A percentile compares a stretch with the other conserved stretches of the same genome.
Conservation (phyloP, 2,797 vertebrate genomes). For the Eleutherodactylus coqui region DNA sequence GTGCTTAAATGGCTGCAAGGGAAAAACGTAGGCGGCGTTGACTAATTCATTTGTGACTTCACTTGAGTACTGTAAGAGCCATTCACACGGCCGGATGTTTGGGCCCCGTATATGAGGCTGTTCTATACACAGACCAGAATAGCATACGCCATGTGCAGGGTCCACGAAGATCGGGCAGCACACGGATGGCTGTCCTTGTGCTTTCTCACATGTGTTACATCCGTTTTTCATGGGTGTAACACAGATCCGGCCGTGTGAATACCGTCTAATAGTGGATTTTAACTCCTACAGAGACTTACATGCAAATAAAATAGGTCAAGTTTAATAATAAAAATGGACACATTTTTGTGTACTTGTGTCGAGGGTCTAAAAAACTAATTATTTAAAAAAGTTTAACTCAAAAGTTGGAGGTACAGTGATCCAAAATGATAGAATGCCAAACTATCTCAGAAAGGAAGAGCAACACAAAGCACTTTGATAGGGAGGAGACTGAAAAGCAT, state of each 20-base stretch:
- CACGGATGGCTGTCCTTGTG: too few relatives aligned
- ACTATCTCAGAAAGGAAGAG: not conserved
- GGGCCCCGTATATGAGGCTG: too few relatives aligned
- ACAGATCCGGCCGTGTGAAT: too few relatives aligned
- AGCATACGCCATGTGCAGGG: too few relatives aligned
- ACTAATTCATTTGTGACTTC: not conserved
- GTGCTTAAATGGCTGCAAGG: constrained; percentile 19
- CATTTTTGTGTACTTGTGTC: not conserved
- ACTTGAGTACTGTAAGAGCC: constrained; percentile 4
- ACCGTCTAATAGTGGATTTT: not conserved
- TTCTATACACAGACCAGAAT: too few relatives aligned
- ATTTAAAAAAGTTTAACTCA: not conserved
- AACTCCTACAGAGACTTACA: not conserved
- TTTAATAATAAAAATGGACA: not conserved
- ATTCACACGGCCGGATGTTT: too few relatives aligned
- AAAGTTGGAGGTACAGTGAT: not conserved
- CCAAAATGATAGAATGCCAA: not conserved
- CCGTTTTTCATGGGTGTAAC: too few relatives aligned
- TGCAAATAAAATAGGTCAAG: not conserved
- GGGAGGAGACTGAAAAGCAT: not conserved
- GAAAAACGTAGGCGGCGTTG: not conserved
- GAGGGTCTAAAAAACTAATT: not conserved
- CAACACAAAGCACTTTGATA: not conserved
- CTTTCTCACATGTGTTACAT: too few relatives aligned
- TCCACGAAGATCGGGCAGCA: too few relatives aligned